Evolutionary conservation across 2,888 invertebrate species (phyloP).

Genomic region (Drosophila infuscata): DNA sequence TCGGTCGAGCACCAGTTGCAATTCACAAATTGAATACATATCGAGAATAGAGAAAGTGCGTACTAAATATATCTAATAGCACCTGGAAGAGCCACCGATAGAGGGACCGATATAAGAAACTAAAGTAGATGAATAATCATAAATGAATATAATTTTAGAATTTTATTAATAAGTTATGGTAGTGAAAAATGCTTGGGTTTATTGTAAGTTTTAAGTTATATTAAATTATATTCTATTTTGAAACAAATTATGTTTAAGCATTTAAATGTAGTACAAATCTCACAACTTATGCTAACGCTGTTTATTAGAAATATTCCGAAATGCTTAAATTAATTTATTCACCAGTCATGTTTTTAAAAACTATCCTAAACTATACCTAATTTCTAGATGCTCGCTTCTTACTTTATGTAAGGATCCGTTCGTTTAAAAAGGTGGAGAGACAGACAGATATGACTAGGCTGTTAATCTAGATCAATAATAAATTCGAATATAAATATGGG

Average conservation of each 20-base stretch:
- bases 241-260: background rate
- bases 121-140: too few species aligned
- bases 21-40: background rate
- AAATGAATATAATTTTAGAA: background rate
- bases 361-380: background rate
- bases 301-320: background rate
- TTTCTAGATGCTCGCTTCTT: fast-evolving
- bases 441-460: fast-evolving
- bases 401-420: background rate
- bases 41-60: slow-evolving; percentile 11
- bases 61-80: background rate
- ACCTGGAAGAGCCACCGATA: background rate
- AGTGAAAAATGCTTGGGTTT: background rate
- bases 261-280: background rate
- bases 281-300: background rate
- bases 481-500: background rate
- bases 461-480: background rate
- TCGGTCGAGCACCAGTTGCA: background rate
- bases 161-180: background rate
- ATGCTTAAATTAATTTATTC: background rate
- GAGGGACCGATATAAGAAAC: background rate
- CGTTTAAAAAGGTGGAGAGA: background rate
- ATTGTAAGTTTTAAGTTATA: too few species aligned
- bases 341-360: background rate
- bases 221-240: background rate